Base-by-base conservation (phyloP, 1,140 invertebrate species). In the Calliopsis andreniformis region DNA sequence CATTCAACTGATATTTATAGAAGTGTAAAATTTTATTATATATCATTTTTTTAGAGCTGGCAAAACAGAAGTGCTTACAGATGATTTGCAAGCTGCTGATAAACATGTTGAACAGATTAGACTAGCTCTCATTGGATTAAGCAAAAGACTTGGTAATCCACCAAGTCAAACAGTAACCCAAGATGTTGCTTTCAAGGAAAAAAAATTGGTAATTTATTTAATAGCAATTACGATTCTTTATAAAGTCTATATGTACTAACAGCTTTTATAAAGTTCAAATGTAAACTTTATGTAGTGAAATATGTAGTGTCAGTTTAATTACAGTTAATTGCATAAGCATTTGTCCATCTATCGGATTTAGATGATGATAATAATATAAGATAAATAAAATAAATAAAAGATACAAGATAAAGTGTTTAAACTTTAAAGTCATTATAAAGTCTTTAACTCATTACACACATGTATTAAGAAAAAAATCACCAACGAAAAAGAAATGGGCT, bases 81-180 rank as follows among this genome's bases (percentile, higher is more conserved):
- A 98, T 92, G 97, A 98, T 91, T 93, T 98, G 55, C 95, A 96
- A 89, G 95, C 94, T 71, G 96, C 97, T 39, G 97, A 98, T 84
- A 95, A 95, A 82, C 95, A 96, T 91, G 96, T 98, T 5, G 97
- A 99, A 72, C 94, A 96, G 82, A 95, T 98, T 28, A 94, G 95
- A 83, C 94, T 95, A 89, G 96, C 96, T 30, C 90, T 96, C 59
- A 93, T 94, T 70, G 93, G 94, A 89, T 94, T 95, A 78, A 95
- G 93, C 80, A 95, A 96, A 87, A 93, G 94, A 79, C 88, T 96
- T 43, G 90, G 87, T n/a, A 90, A 86, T 76, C 80, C 84, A 47
- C 91, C 92, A 16, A 92, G 86, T 75, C 91, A 93, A 68, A 92
- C 93, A 20, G 92, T 91, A 1, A 90, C 93, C 88, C 94, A 95